phyloP scores from a whole-genome alignment of 2,797 vertebrate genomes.

The Chromobotia macracanthus region DNA sequence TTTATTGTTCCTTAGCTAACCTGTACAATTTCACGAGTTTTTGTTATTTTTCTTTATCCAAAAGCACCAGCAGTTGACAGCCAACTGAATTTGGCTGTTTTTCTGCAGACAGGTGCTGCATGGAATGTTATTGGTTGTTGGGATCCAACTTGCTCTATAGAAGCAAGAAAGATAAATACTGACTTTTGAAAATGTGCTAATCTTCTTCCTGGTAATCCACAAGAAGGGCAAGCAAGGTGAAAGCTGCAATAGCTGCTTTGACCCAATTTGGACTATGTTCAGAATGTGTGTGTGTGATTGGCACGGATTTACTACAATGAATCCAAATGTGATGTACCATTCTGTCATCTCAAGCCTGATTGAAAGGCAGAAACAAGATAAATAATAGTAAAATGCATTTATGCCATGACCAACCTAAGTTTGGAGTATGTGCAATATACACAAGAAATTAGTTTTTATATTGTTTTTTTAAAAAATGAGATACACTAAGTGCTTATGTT shows the following conservation, averaged over 20 bases:
- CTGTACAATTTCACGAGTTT: background rate
- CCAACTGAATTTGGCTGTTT: conserved; percentile 25
- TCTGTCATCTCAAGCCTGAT: background rate
- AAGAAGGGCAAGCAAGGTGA: conserved; percentile 75
- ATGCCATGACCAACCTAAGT: no score
- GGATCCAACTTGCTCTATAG: conserved; percentile 69
- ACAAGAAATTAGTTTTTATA: no score
- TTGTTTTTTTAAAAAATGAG: no score
- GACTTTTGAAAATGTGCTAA: conserved; percentile 73
- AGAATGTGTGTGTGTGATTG: background rate
- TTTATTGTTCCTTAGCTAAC: background rate
- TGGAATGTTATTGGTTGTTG: conserved; percentile 55
- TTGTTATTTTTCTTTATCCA: background rate
- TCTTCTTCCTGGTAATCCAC: conserved; percentile 76
- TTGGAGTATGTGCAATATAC: no score
- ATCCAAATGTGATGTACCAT: background rate
- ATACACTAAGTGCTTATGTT: no score
- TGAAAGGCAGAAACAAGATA: background rate
- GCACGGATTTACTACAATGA: background rate
- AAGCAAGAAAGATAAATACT: conserved; percentile 69
- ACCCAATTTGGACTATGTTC: conserved; percentile 53
- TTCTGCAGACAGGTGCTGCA: conserved; percentile 51
- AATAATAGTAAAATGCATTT: background rate
- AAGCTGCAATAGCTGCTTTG: conserved; percentile 62
- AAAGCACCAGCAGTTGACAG: background rate